Evolutionary conservation across 2,888 invertebrate species (phyloP).

Genomic region (Hofmannophila pseudospretella): DNA sequence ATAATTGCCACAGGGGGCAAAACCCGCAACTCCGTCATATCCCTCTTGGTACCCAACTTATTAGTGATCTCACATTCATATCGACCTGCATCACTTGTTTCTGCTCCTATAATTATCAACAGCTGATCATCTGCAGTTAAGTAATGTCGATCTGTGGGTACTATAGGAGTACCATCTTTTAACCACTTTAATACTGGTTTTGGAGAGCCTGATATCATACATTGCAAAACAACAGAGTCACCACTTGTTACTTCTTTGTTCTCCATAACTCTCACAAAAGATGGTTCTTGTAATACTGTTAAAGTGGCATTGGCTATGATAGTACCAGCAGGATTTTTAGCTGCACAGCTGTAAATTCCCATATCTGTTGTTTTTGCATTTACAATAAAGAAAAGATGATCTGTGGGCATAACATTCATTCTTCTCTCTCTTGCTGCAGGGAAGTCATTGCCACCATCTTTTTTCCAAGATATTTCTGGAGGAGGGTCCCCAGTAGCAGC

Average conservation of each 20-base stretch:
- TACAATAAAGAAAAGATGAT: conserved; percentile 95
- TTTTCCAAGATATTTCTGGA: conserved; percentile 94
- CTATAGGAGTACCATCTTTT: conserved; percentile 87
- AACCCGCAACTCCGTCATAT: conserved; percentile 84
- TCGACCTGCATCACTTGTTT: conserved; percentile 86
- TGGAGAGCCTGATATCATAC: conserved; percentile 91
- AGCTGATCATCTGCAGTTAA: conserved; percentile 93
- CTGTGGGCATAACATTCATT: conserved; percentile 94
- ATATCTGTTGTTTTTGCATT: conserved; percentile 92
- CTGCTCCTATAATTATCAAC: conserved; percentile 90
- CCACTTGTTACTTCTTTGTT: conserved; percentile 90
- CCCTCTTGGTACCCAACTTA: conserved; percentile 86
- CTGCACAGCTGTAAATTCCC: conserved; percentile 96
- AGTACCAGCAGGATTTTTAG: conserved; percentile 92
- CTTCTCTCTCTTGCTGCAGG: conserved; percentile 95
- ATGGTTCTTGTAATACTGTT: conserved; percentile 90
- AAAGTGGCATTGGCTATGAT: conserved; percentile 92
- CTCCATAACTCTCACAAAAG: conserved; percentile 90
- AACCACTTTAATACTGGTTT: conserved; percentile 90
- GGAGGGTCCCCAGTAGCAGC: conserved; percentile 92
- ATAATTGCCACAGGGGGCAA: conserved; percentile 78
- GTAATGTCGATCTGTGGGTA: conserved; percentile 88
- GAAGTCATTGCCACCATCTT: conserved; percentile 95
- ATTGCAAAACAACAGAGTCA: conserved; percentile 91
- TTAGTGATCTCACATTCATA: conserved; percentile 96